Conservation (phyloP, 2,113 vertebrate species). For the Paratilapia polleni region DNA sequence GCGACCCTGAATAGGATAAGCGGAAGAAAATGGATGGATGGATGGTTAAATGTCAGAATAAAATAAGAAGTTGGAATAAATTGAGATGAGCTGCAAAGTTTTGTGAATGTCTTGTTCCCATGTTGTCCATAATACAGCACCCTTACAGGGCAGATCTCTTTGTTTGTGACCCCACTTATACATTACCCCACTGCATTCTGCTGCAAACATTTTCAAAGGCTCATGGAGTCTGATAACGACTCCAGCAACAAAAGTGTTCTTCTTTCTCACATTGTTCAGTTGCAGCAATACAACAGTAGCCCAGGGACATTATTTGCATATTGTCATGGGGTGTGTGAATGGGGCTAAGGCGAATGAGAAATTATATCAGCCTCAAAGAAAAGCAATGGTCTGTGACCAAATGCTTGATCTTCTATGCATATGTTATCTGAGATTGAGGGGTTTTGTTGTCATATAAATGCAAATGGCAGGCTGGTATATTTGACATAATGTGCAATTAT, state of each 20-base stretch:
- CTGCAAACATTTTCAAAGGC: constrained; percentile 45
- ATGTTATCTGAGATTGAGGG: constrained; percentile 62
- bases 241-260: constrained; percentile 32
- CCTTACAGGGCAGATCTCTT: constrained; percentile 26
- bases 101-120: constrained; percentile 48
- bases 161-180: constrained; percentile 25
- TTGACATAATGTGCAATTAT: constrained; percentile 66
- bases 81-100: not conserved
- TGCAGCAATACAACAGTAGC: constrained; percentile 54
- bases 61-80: constrained; percentile 8
- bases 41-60: constrained; percentile 6
- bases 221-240: constrained; percentile 53
- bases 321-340: constrained; percentile 64
- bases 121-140: constrained; percentile 3
- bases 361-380: constrained; percentile 68
- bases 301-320: constrained; percentile 74
- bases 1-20: too few species aligned
- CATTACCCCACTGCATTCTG: constrained; percentile 21
- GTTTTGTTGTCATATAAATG: constrained; percentile 70
- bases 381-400: constrained; percentile 74
- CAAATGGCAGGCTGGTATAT: constrained; percentile 58
- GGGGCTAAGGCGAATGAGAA: constrained; percentile 66
- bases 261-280: constrained; percentile 51
- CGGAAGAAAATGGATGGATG: too few species aligned
- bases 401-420: constrained; percentile 63